Conservation (phyloP, 2,888 invertebrate genomes). For the Muschampia plurimacula region DNA sequence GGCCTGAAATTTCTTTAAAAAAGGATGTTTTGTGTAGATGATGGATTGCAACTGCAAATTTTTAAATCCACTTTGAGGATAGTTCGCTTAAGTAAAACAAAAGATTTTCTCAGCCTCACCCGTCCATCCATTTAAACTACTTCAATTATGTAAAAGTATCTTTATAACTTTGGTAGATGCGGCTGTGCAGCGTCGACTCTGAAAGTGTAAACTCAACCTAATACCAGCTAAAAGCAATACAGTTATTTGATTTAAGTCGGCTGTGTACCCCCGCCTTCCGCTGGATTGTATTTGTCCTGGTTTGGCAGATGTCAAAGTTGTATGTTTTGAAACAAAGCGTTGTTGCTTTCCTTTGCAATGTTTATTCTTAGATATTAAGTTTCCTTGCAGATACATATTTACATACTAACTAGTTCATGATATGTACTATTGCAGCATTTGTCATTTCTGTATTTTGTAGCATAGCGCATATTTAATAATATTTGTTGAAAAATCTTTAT, state of each 20-base stretch:
- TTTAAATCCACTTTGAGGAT: too few relatives aligned
- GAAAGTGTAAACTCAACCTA: constrained; percentile 31
- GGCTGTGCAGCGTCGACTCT: constrained; percentile 17
- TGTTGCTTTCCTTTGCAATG: constrained; percentile 71
- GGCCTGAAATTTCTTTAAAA: too few relatives aligned
- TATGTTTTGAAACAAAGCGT: constrained; percentile 81
- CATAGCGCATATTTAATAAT: not conserved
- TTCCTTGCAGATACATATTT: constrained; percentile 28
- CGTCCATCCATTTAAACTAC: not conserved
- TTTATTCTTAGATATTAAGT: constrained; percentile 60
- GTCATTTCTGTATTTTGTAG: not conserved
- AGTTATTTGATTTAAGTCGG: constrained; percentile 86
- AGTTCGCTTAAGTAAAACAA: too few relatives aligned
- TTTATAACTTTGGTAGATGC: not conserved
- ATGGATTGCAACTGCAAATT: too few relatives aligned
- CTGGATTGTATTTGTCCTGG: constrained; percentile 83
- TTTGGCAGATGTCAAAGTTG: constrained; percentile 85
- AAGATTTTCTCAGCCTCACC: too few relatives aligned
- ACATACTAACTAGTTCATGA: not conserved
- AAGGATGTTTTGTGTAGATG: too few relatives aligned
- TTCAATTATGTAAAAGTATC: not conserved
- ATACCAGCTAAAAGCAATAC: constrained; percentile 82
- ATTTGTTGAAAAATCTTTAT: not conserved
- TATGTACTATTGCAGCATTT: not conserved
- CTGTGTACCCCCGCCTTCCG: constrained; percentile 80